Evolutionary conservation across 2,113 vertebrate genomes (phyloP), one percentile per base, ranked within the genome.

Genomic region (Pyrgilauda ruficollis): DNA sequence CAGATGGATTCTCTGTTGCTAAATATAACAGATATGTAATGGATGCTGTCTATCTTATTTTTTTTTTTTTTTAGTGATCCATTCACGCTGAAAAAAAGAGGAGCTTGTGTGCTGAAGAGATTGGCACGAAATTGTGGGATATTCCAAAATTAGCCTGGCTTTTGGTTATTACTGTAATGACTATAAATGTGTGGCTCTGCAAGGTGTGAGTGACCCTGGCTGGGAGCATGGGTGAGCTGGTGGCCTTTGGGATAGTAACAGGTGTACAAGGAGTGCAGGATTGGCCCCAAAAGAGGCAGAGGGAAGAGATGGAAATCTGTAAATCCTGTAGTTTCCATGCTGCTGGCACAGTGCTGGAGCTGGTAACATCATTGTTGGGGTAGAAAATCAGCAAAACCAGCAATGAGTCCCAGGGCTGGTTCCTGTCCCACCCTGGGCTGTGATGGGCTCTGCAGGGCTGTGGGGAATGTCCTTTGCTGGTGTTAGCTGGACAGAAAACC

Each of bases 1-100:
- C 93, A 80, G 91, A 87, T 87, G 84, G 92, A 96, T 92, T 94
- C 78, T 69, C 86, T 68, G 43, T 47, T 86, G 77, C 87, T 96
- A 93, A 95, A 84, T 94, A 55, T 87, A 89, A 77, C 79, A 50
- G 86, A 52, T 81, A 64, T 30, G 44, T 41, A 56, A 92, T 70
- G 84, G 72, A 72, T 87, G 61, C 75, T 89, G 63, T 82, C 82
- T 76, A 0, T 84, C 31, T 37, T 17, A 21, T 49, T 30, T 56
- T 37, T 33, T 77, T 77, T 88, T 49, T 47, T 46, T 44, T 46
- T 28, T 2, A 23, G 77, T 3, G 37, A 49, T 80, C 53, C 0
- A 1, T 81, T 91, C 17, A 5, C 20, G 39, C 24, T 41, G 30
- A 30, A 21, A 55, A 49, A 49, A 53, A 81, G 26, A 75, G 44